phyloP scores from a whole-genome alignment of 1,140 invertebrate species.

The Drosophila arizonae region DNA sequence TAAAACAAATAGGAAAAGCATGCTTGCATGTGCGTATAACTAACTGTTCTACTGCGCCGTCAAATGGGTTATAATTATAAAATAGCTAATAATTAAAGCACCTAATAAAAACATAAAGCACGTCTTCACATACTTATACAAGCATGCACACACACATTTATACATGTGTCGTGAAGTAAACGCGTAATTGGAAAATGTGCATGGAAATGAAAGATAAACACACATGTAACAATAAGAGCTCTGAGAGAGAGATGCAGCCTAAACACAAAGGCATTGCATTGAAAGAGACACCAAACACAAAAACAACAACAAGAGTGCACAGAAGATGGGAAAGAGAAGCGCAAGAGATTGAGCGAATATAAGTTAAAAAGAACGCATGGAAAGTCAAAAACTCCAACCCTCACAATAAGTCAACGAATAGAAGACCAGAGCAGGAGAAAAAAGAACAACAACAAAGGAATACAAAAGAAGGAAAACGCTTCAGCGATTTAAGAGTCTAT shows the following conservation, averaged over 20 bases:
- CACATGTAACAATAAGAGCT: slow-evolving; percentile 71
- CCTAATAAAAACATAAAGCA: slow-evolving; percentile 7
- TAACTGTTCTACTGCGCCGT: slow-evolving; percentile 17
- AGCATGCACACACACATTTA: neutral
- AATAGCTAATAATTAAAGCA: slow-evolving; percentile 15
- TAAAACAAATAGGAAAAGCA: neutral
- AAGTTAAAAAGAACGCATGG: slow-evolving; percentile 63
- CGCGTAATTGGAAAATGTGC: slow-evolving; percentile 67
- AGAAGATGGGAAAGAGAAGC: slow-evolving; percentile 26
- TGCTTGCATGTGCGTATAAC: neutral
- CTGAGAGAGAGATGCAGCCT: slow-evolving; percentile 67
- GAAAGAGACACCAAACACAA: slow-evolving; percentile 48
- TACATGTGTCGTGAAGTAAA: slow-evolving; percentile 14
- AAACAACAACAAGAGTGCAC: slow-evolving; percentile 2
- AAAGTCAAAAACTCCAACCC: slow-evolving; percentile 75
- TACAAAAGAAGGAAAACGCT: slow-evolving; percentile 42
- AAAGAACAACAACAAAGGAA: slow-evolving; percentile 51
- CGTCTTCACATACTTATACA: slow-evolving; percentile 3
- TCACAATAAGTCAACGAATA: slow-evolving; percentile 74
- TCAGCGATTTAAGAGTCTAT: slow-evolving; percentile 30
- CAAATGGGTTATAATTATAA: slow-evolving; percentile 30
- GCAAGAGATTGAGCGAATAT: slow-evolving; percentile 43
- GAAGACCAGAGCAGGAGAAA: slow-evolving; percentile 69
- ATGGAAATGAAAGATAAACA: slow-evolving; percentile 70
- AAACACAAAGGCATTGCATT: slow-evolving; percentile 76